Percentiles rank a stretch among this genome's conserved stretches.
Conservation (phyloP, 2,888 invertebrate species). For the Hemistola chrysoprasaria region DNA sequence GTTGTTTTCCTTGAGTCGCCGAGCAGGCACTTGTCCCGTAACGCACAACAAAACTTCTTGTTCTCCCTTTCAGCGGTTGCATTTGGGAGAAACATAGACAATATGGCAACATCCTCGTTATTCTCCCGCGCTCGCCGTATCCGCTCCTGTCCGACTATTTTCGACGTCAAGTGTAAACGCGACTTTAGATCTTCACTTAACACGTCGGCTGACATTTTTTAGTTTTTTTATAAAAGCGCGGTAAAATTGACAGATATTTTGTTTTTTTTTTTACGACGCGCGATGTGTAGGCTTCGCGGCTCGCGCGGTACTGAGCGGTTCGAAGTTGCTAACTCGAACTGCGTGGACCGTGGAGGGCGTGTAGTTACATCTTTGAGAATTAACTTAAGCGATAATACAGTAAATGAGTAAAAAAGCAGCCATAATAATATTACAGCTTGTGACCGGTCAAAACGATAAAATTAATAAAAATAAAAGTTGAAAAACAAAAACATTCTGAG, state of each 20-base stretch:
- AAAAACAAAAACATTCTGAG: no score
- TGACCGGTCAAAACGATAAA: no score
- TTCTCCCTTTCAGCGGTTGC: conserved; percentile 84
- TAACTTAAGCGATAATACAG: no score
- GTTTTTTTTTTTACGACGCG: conserved; percentile 26
- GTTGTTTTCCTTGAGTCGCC: conserved; percentile 90
- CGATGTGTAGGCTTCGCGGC: conserved; percentile 69
- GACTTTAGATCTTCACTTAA: conserved; percentile 90
- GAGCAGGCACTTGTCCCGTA: conserved; percentile 87
- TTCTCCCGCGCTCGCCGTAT: conserved; percentile 90
- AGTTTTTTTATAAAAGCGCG: conserved; percentile 42
- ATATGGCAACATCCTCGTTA: conserved; percentile 93
- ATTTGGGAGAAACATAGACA: conserved; percentile 91
- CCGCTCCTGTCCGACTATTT: conserved; percentile 91
- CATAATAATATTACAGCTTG: no score
- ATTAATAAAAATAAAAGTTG: no score
- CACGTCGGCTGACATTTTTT: conserved; percentile 87
- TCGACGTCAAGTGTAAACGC: conserved; percentile 87
- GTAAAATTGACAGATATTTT: conserved; percentile 41
- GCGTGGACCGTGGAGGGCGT: conserved; percentile 34
- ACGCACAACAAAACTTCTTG: conserved; percentile 89
- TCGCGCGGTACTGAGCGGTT: conserved; percentile 60
- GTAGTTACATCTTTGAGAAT: conserved; percentile 1
- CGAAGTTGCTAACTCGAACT: conserved; percentile 25
- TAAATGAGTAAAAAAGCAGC: no score